Evolutionary conservation across 2,113 vertebrate species (phyloP).

Genomic region (Serinus canaria): DNA sequence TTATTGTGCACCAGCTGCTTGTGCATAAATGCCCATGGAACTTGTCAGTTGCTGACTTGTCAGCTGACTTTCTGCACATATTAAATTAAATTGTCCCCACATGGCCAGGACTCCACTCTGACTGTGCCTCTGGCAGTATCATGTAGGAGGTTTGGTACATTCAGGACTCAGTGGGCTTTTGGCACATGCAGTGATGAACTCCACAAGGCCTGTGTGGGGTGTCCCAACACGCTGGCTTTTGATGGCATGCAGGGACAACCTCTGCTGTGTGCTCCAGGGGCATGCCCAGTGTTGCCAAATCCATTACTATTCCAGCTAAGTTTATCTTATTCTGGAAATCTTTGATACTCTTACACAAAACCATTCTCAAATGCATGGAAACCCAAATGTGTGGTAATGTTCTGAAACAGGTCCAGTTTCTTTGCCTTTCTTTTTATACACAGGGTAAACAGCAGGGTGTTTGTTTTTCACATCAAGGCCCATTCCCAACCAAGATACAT

Average conservation of each 20-base stretch:
- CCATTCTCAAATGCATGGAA: neutral
- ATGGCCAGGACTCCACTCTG: neutral
- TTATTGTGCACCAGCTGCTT: neutral
- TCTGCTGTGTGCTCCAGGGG: neutral
- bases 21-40: neutral
- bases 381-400: neutral
- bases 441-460: rapidly evolving
- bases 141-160: neutral
- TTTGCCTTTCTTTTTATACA: neutral
- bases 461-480: neutral
- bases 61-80: neutral
- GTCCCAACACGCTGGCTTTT: rapidly evolving
- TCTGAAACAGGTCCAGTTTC: neutral
- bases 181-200: neutral
- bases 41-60: neutral
- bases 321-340: neutral
- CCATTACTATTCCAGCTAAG: neutral
- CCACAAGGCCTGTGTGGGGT: neutral
- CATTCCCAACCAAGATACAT: neutral
- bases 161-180: neutral
- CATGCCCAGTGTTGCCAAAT: neutral
- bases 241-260: neutral
- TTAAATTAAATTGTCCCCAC: neutral
- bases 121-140: neutral
- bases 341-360: neutral